Percentiles rank a stretch among this genome's conserved stretches.
These are phyloP conservation scores for Fringilla coelebs DNA, from an alignment of 2,797 vertebrate species.

Conservation along the genomic window DNA sequence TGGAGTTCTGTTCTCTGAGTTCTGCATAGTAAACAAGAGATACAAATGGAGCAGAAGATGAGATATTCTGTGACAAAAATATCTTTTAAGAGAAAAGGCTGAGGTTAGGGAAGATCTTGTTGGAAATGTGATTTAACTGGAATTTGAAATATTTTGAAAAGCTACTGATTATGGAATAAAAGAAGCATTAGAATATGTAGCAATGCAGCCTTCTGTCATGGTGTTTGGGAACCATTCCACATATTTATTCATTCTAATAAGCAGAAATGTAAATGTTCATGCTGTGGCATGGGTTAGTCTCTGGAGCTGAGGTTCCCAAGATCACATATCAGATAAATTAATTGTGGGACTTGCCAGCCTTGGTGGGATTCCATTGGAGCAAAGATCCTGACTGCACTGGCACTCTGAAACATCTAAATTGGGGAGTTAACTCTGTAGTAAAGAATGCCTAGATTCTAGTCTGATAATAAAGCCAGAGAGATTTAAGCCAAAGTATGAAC, in stretches of 20 bases:
- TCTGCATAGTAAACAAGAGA: not conserved
- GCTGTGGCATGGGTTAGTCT: not conserved
- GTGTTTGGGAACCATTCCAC: not conserved
- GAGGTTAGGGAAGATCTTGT: not conserved
- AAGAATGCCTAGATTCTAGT: conserved; percentile 24
- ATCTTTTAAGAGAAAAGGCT: not conserved
- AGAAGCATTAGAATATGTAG: not conserved
- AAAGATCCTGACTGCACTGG: not conserved
- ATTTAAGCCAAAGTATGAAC: conserved; percentile 24
- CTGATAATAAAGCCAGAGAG: not conserved
- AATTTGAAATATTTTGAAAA: not conserved
- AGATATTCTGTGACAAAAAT: not conserved
- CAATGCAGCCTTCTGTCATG: not conserved
- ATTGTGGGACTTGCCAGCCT: not conserved
- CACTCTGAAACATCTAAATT: not conserved
- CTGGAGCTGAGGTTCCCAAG: not conserved
- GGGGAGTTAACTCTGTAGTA: not conserved
- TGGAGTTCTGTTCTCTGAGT: not conserved
- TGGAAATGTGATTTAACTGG: not conserved
- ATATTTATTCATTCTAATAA: not conserved
- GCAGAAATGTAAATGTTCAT: not conserved
- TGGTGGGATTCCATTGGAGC: not conserved
- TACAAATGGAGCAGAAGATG: not conserved
- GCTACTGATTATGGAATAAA: not conserved
- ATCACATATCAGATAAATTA: not conserved